Evolutionary conservation across 1,140 invertebrate genomes (phyloP).

Genomic region (Tetragnatha versicolor): DNA sequence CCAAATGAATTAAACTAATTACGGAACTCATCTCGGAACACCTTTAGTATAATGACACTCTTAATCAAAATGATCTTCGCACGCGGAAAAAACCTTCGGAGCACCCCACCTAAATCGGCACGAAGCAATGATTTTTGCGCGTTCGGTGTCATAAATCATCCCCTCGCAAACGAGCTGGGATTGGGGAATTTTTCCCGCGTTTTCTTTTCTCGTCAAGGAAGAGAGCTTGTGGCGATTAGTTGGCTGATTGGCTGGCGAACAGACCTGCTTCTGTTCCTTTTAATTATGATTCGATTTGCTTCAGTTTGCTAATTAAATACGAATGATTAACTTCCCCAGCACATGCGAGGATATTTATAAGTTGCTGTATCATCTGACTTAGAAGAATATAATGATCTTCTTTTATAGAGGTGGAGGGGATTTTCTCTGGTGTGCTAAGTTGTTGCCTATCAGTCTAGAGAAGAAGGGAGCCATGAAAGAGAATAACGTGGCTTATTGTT

Average conservation of each 20-base stretch:
- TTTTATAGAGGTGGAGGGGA: no score
- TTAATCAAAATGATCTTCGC: constrained; percentile 41
- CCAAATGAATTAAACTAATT: constrained; percentile 49
- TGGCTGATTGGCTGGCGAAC: not conserved
- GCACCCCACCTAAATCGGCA: not conserved
- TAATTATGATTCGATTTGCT: not conserved
- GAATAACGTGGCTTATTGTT: no score
- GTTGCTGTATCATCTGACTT: no score
- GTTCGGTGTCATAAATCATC: constrained; percentile 23
- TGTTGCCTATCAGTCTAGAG: no score
- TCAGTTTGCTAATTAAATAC: not conserved
- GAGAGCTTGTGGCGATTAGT: not conserved
- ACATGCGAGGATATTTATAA: no score
- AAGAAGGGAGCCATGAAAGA: no score
- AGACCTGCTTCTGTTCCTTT: not conserved
- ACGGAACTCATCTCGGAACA: constrained; percentile 39
- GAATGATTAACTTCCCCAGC: not conserved
- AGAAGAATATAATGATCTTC: no score
- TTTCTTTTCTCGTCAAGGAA: not conserved
- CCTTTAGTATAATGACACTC: constrained; percentile 46
- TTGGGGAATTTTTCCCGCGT: not conserved
- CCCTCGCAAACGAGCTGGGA: not conserved
- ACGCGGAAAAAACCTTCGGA: not conserved
- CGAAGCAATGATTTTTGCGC: not conserved
- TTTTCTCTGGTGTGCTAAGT: no score